Conservation (phyloP, 2,113 vertebrate genomes). For the Lichenostomus cassidix region DNA sequence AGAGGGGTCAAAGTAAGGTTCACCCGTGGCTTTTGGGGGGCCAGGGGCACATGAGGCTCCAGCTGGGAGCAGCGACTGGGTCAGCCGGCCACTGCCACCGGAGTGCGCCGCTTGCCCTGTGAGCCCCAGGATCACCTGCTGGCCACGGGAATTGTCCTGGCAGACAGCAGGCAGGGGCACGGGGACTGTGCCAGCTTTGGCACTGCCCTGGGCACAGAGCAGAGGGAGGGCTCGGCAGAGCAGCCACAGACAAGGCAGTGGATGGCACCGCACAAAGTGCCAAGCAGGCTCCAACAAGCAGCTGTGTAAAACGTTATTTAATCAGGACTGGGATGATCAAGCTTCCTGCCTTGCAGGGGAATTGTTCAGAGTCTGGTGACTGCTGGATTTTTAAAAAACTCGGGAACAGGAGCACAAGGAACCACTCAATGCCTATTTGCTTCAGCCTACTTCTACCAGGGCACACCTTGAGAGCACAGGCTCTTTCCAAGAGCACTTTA, state of each 20-base stretch:
- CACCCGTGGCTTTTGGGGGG: not conserved
- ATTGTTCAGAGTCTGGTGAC: not conserved
- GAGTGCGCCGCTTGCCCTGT: fast-evolving
- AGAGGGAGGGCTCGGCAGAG: not conserved
- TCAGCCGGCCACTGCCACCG: not conserved
- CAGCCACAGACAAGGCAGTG: fast-evolving
- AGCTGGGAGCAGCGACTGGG: not conserved
- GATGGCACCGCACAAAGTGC: fast-evolving
- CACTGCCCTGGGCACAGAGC: not conserved
- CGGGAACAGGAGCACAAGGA: not conserved
- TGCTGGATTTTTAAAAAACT: not conserved
- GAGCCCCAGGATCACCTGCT: fast-evolving
- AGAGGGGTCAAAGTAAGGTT: not conserved
- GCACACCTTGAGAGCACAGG: not conserved
- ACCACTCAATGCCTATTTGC: not conserved
- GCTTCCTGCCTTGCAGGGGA: not conserved
- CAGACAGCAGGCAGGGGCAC: not conserved
- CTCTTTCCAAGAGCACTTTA: not conserved
- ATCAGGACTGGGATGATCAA: not conserved
- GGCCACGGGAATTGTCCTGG: not conserved
- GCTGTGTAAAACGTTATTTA: not conserved
- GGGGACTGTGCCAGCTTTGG: not conserved
- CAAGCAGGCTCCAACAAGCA: not conserved
- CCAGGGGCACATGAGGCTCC: fast-evolving
- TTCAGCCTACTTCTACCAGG: not conserved